Conservation (phyloP, 2,797 vertebrate species). For the Chloroceryle amazona region DNA sequence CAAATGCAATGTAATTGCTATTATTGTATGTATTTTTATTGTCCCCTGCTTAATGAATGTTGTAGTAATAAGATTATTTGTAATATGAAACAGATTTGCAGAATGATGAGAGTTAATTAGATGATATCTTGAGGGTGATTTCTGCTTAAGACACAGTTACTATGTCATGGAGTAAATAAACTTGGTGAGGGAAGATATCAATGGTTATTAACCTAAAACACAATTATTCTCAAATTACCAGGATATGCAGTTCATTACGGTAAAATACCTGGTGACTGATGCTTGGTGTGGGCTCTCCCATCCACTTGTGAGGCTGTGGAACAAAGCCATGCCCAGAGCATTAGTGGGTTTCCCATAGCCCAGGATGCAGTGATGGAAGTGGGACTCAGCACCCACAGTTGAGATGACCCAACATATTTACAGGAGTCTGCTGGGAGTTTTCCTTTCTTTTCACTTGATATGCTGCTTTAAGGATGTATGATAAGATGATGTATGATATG, state of each 20-base stretch:
- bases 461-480: background rate
- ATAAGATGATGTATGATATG: background rate
- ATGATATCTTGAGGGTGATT: conserved; percentile 71
- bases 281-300: background rate
- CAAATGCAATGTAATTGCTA: conserved; percentile 65
- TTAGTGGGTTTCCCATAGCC: background rate
- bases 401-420: accelerated
- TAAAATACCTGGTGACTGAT: background rate
- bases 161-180: conserved; percentile 52
- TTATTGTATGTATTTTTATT: conserved; percentile 63
- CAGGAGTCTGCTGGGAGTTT: background rate
- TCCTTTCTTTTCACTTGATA: background rate
- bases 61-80: conserved; percentile 74
- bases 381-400: background rate
- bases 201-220: background rate
- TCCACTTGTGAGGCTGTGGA: background rate
- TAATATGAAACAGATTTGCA: conserved; percentile 66
- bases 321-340: background rate
- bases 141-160: conserved; percentile 56
- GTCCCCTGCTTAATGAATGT: conserved; percentile 66
- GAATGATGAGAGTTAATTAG: conserved; percentile 76
- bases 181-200: conserved; percentile 27
- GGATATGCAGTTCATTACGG: background rate
- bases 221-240: conserved; percentile 2
- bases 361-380: background rate